Conservation (phyloP, 2,888 invertebrate genomes). For the Protophormia terraenovae region DNA sequence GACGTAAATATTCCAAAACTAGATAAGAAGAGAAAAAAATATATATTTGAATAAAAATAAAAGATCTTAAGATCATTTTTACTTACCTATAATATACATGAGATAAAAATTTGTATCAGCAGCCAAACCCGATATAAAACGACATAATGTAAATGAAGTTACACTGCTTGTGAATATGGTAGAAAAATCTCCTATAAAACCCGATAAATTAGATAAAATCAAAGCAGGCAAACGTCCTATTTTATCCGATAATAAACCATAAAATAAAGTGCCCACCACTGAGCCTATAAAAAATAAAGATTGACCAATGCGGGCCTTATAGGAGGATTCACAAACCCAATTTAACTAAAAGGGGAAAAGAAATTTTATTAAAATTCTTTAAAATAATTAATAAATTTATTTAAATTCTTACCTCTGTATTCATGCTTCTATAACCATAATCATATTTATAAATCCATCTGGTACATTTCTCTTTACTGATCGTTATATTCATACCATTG, state of each 20-base stretch:
- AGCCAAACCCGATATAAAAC: conserved; percentile 84
- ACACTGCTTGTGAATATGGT: conserved; percentile 82
- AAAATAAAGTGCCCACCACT: conserved; percentile 83
- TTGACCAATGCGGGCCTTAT: conserved; percentile 84
- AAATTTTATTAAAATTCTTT: neutral
- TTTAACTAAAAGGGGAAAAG: conserved; percentile 79
- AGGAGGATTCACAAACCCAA: conserved; percentile 85
- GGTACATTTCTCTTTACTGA: conserved; percentile 79
- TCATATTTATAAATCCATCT: conserved; percentile 84
- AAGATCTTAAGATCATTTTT: neutral
- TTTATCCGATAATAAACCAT: conserved; percentile 84
- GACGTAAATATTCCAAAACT: conserved; percentile 85
- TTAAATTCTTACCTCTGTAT: conserved; percentile 83
- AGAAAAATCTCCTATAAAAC: conserved; percentile 83
- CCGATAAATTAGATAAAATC: conserved; percentile 83
- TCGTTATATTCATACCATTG: conserved; percentile 75
- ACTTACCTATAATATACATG: conserved; percentile 85
- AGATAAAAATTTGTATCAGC: conserved; percentile 84
- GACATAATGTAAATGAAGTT: conserved; percentile 82
- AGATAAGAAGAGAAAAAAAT: conserved; percentile 5
- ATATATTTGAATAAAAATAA: neutral
- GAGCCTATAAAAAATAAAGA: conserved; percentile 85
- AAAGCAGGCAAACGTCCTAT: conserved; percentile 84
- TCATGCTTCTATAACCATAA: conserved; percentile 84
- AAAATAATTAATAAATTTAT: neutral